A percentile compares a stretch with the other conserved stretches of the same genome.
Evolutionary conservation across 1,140 invertebrate genomes (phyloP).

Genomic region (Kradibia gibbosae): DNA sequence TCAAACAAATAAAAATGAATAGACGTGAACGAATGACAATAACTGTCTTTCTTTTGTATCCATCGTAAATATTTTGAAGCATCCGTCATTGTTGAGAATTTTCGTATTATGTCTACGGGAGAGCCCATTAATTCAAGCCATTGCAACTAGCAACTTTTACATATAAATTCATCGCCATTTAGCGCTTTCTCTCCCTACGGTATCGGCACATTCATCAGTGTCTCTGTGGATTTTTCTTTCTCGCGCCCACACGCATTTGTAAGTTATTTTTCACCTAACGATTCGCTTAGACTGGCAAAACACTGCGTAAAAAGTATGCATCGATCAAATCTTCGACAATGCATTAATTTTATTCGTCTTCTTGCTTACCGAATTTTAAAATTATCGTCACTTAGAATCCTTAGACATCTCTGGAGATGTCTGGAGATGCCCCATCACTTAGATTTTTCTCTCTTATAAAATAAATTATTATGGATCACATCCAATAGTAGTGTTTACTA

Average conservation of each 20-base stretch:
- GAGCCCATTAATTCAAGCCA: background rate
- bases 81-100: background rate
- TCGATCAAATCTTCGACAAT: background rate
- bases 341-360: background rate
- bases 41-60: background rate
- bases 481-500: no score
- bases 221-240: background rate
- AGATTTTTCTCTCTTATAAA: no score
- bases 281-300: background rate
- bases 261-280: background rate
- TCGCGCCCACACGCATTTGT: background rate
- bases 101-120: background rate
- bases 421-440: no score
- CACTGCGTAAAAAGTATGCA: background rate
- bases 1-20: background rate
- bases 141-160: background rate
- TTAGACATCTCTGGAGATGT: no score
- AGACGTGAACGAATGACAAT: background rate
- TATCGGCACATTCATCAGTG: slow-evolving; percentile 11
- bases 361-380: background rate
- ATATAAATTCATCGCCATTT: background rate
- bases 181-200: background rate
- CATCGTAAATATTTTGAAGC: background rate
- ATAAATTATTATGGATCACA: no score
- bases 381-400: background rate